These are phyloP conservation scores for Panurus biarmicus DNA, from an alignment of 2,113 vertebrate genomes.

Conservation along the genomic window DNA sequence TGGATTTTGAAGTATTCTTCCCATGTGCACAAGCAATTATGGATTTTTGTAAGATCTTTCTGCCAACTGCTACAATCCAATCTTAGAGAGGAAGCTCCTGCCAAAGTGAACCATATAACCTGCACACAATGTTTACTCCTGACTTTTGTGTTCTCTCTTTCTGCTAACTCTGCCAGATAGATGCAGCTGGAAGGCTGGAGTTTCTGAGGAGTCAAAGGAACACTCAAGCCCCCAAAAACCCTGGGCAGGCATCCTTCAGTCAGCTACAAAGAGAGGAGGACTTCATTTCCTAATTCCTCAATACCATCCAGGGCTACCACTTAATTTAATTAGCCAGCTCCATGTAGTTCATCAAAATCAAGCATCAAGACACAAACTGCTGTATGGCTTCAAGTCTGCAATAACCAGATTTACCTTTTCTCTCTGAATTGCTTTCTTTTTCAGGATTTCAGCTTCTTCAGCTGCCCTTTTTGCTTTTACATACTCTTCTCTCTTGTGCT, in stretches of 20 bases:
- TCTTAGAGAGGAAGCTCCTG: neutral
- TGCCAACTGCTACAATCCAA: neutral
- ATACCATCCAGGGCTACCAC: neutral
- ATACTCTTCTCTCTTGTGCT: conserved; percentile 74
- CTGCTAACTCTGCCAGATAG: neutral
- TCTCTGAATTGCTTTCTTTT: conserved; percentile 77
- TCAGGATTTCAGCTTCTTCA: conserved; percentile 72
- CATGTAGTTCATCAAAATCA: neutral
- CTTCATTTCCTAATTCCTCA: neutral
- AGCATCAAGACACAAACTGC: neutral
- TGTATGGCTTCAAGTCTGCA: neutral
- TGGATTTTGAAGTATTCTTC: neutral
- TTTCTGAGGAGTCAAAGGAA: neutral
- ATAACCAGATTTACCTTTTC: conserved; percentile 70
- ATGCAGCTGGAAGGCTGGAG: neutral
- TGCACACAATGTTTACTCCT: neutral
- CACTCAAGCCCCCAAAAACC: neutral
- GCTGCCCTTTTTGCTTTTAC: conserved; percentile 68
- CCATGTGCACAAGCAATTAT: neutral
- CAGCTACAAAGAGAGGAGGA: neutral
- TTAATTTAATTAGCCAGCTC: neutral
- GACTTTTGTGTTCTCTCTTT: neutral
- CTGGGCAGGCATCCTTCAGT: neutral
- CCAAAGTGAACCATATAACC: neutral
- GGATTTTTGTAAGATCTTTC: neutral